phyloP scores from a whole-genome alignment of 2,797 vertebrate genomes.

The Sibirionetta formosa region DNA sequence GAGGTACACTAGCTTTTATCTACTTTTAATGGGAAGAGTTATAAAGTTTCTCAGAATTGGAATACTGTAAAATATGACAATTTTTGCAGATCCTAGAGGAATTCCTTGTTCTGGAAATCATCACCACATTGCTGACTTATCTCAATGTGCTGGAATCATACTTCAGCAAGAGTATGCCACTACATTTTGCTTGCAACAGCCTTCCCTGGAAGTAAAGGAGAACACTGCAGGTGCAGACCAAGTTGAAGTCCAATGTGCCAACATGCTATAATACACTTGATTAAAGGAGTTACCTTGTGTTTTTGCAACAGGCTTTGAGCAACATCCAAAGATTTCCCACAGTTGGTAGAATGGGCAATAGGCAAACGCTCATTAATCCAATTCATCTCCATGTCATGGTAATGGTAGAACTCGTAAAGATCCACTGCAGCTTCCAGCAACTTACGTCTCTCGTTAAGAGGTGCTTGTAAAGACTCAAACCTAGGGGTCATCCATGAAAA shows the following conservation, averaged over 20 bases:
- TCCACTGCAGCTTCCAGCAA: constrained; percentile 87
- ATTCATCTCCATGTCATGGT: constrained; percentile 86
- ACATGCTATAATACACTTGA: neutral
- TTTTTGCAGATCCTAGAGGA: neutral
- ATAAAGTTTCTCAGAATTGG: neutral
- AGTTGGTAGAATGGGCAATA: constrained; percentile 75
- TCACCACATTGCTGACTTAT: neutral
- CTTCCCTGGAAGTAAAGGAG: neutral
- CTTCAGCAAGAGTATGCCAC: neutral
- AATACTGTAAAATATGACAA: neutral
- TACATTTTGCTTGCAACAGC: neutral
- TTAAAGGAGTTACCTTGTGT: constrained; percentile 85
- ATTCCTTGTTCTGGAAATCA: neutral
- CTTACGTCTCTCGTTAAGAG: constrained; percentile 79
- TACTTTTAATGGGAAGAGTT: neutral
- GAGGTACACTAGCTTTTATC: neutral
- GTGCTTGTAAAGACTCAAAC: constrained; percentile 90
- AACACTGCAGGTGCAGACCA: neutral
- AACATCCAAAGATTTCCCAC: constrained; percentile 81
- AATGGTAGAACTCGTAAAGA: constrained; percentile 88
- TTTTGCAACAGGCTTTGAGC: constrained; percentile 86
- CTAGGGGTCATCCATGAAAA: constrained; percentile 71
- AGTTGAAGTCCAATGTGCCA: neutral
- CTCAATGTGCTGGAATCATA: neutral
- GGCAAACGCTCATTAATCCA: constrained; percentile 90